Percentiles rank a stretch among this genome's conserved stretches.
These are phyloP conservation scores for Isaurus tuberculatus DNA, from an alignment of 92 coral and sea anemone species.

Conservation along the genomic window DNA sequence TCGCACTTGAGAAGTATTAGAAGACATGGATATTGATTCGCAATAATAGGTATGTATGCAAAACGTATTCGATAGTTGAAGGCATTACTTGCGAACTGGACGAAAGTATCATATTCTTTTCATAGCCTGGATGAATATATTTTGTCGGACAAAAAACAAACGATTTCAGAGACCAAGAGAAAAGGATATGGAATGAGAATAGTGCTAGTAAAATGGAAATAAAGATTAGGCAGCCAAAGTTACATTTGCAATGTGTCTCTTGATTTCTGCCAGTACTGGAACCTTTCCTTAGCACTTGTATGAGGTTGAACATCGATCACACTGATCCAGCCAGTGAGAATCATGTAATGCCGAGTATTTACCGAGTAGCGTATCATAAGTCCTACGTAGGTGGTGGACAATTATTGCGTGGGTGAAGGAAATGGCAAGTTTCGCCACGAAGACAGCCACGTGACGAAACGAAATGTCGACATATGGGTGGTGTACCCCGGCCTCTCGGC, in stretches of 20 bases:
- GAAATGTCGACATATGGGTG: conserved; percentile 93
- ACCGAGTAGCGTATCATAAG: background rate
- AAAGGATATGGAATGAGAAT: background rate
- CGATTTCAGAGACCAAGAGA: background rate
- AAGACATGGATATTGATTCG: background rate
- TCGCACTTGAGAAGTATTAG: background rate
- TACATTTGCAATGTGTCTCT: background rate
- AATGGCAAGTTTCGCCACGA: conserved; percentile 91
- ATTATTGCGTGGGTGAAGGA: conserved; percentile 92
- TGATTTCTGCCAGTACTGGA: background rate
- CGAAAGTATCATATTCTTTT: background rate
- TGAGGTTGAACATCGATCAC: too few species aligned
- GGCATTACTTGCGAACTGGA: background rate
- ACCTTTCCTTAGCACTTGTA: too few species aligned
- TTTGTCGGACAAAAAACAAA: background rate
- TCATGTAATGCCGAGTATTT: background rate
- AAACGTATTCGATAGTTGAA: background rate
- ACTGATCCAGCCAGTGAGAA: too few species aligned
- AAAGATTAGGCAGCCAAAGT: background rate
- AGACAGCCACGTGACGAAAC: conserved; percentile 94
- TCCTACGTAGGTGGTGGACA: conserved; percentile 78
- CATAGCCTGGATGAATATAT: background rate
- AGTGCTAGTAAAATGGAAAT: background rate
- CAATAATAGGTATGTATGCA: background rate
- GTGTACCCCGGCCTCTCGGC: conserved; percentile 89